These are phyloP conservation scores for Mormyrus hasselquistii DNA, from an alignment of 2,797 vertebrate species.

Conservation along the genomic window DNA sequence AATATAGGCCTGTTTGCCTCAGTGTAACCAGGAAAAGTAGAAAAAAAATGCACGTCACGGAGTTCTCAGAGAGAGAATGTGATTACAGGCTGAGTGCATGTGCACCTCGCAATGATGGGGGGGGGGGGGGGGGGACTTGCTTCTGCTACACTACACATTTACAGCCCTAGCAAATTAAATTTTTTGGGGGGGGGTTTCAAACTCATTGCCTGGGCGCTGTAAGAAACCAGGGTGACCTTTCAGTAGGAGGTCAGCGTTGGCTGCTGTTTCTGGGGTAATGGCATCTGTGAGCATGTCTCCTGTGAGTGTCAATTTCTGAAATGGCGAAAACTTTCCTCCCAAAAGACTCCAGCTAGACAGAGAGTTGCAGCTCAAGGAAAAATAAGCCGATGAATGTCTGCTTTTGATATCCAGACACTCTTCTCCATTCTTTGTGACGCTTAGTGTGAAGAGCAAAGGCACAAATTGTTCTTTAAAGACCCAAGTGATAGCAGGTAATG, in stretches of 20 bases:
- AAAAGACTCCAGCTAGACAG: not conserved
- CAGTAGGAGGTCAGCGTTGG: not conserved
- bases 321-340: not conserved
- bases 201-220: not conserved
- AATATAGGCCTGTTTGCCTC: conserved; percentile 1
- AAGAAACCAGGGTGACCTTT: conserved; percentile 32
- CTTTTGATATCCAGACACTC: not conserved
- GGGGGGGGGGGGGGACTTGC: conserved; percentile 1
- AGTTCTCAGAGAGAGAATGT: not conserved
- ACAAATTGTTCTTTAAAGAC: not conserved
- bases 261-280: not conserved
- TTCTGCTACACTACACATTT: conserved; percentile 38
- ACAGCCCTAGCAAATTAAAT: conserved; percentile 23
- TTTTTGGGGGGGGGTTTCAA: not conserved
- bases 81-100: not conserved
- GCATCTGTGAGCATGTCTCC: not conserved
- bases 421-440: not conserved
- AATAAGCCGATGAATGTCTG: not conserved
- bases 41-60: not conserved
- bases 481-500: not conserved
- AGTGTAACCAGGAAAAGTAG: not conserved
- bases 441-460: not conserved
- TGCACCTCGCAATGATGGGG: not conserved
- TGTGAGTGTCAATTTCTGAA: not conserved
- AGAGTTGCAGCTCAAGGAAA: not conserved